phyloP scores from a whole-genome alignment of 1,140 invertebrate species.

The Orchestia grillus region DNA sequence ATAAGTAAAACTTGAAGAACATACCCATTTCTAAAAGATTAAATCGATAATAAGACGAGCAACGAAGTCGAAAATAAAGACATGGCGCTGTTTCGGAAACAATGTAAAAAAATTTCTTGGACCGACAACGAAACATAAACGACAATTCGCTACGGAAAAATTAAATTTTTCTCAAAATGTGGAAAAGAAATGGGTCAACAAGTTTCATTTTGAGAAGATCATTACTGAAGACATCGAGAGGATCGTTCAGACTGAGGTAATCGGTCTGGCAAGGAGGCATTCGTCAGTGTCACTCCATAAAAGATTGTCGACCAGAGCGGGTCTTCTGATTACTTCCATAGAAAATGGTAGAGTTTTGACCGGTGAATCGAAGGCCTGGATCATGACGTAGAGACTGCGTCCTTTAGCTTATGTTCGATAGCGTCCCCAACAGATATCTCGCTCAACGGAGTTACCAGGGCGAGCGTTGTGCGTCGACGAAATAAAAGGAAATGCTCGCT shows the following conservation, averaged over 20 bases:
- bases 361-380: background rate
- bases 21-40: background rate
- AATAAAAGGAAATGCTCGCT: background rate
- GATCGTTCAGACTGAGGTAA: constrained; percentile 46
- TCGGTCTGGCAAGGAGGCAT: constrained; percentile 14
- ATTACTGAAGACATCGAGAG: constrained; percentile 31
- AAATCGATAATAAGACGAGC: background rate
- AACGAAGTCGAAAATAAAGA: background rate
- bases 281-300: constrained; percentile 39
- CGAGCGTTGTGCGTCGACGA: background rate
- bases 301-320: background rate
- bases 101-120: background rate
- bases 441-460: background rate
- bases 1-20: no score
- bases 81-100: background rate
- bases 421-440: background rate
- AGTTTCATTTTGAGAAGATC: background rate
- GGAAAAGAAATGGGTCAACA: background rate
- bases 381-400: background rate
- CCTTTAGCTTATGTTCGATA: background rate
- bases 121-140: background rate
- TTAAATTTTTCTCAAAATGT: background rate
- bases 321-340: constrained; percentile 48
- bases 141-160: background rate
- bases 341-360: constrained; percentile 51